Percentiles rank a stretch among this genome's conserved stretches.
phyloP scores from a whole-genome alignment of 2,113 vertebrate genomes.

The Aleadryas rufinucha region DNA sequence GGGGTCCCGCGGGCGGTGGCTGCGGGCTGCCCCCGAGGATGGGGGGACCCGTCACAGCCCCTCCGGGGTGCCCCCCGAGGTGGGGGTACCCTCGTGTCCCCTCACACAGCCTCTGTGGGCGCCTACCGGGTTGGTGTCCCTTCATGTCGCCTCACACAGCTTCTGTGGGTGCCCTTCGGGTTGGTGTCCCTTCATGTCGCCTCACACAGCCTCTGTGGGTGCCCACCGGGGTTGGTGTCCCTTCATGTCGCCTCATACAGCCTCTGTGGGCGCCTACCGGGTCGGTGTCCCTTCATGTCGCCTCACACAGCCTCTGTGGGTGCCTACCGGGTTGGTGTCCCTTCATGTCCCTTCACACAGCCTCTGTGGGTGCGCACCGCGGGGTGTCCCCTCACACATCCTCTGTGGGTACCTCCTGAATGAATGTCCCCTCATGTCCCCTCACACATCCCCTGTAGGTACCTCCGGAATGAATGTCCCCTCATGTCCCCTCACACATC shows the following conservation, averaged over 20 bases:
- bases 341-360: too few relatives aligned
- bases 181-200: neutral
- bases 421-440: neutral
- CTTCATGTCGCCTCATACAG: neutral
- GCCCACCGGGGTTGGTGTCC: rapidly evolving
- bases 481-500: neutral
- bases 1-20: neutral
- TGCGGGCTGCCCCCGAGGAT: neutral
- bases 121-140: rapidly evolving
- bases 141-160: neutral
- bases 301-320: neutral
- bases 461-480: rapidly evolving
- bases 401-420: neutral
- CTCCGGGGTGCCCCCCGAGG: neutral
- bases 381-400: neutral
- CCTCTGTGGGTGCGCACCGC: neutral
- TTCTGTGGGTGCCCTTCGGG: rapidly evolving
- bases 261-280: rapidly evolving
- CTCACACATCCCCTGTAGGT: neutral
- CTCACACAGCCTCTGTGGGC: neutral
- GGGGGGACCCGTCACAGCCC: too few relatives aligned
- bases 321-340: rapidly evolving
- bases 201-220: rapidly evolving
- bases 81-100: neutral
- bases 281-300: neutral